A percentile compares a stretch with the other conserved stretches of the same genome.
phyloP scores from a whole-genome alignment of 2,888 invertebrate genomes.

The Calameuta idolon region DNA sequence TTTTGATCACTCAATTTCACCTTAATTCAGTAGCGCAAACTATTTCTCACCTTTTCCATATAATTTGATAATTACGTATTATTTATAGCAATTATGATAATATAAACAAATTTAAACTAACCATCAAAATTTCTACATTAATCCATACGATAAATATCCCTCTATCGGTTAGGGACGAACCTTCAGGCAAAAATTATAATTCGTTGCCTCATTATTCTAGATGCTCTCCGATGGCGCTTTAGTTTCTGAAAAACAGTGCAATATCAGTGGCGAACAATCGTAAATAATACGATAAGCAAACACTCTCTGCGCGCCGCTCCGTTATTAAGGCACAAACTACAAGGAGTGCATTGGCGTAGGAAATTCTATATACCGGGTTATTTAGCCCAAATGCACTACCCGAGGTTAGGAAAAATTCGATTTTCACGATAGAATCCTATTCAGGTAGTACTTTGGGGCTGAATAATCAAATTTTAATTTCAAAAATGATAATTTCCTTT shows the following conservation, averaged over 20 bases:
- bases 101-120: neutral
- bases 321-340: slow-evolving; percentile 56
- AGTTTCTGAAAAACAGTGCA: neutral
- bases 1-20: neutral
- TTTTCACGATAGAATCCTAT: neutral
- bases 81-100: neutral
- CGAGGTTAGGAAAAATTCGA: neutral
- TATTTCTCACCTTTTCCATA: neutral
- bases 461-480: neutral
- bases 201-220: neutral
- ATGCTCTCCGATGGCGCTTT: neutral
- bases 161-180: neutral
- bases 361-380: neutral
- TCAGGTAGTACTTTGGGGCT: neutral
- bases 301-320: slow-evolving; percentile 51
- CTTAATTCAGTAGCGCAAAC: neutral
- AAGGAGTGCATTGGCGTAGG: slow-evolving; percentile 19
- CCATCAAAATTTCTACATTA: neutral
- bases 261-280: neutral
- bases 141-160: neutral
- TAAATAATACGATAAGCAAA: slow-evolving; percentile 52
- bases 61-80: neutral
- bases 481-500: neutral
- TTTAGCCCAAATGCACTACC: neutral
- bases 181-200: neutral